Evolutionary conservation across 2,888 invertebrate species (phyloP).

Genomic region (Masnerella sp.): DNA sequence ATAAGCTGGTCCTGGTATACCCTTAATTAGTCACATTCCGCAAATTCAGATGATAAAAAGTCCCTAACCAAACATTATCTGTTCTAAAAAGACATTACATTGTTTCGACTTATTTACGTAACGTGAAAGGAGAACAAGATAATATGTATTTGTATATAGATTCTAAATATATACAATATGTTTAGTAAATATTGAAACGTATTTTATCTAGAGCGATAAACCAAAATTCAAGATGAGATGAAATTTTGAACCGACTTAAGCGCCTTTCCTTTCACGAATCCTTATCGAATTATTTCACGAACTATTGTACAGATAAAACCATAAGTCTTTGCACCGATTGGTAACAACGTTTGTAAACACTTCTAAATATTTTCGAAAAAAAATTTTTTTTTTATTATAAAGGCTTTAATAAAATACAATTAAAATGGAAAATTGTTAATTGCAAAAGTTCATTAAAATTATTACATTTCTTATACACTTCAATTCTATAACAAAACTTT

Average conservation of each 20-base stretch:
- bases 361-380: too few species aligned
- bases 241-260: background rate
- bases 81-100: slow-evolving; percentile 4
- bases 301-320: too few species aligned
- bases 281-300: too few species aligned
- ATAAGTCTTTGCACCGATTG: too few species aligned
- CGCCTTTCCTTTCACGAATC: slow-evolving; percentile 6
- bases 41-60: slow-evolving; percentile 2
- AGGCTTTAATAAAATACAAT: too few species aligned
- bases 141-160: slow-evolving; percentile 27
- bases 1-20: background rate
- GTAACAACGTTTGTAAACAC: too few species aligned
- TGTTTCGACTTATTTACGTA: slow-evolving; percentile 20
- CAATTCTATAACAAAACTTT: too few species aligned
- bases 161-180: slow-evolving; percentile 10
- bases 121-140: slow-evolving; percentile 24
- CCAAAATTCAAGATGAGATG: slow-evolving; percentile 2
- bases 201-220: slow-evolving; percentile 15
- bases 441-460: too few species aligned
- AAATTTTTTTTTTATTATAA: too few species aligned
- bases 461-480: too few species aligned
- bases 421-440: too few species aligned
- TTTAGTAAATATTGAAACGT: slow-evolving; percentile 23
- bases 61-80: slow-evolving; percentile 10
- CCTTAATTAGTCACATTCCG: slow-evolving; percentile 27